A percentile compares a stretch with the other conserved stretches of the same genome.
Conservation (phyloP, 2,113 vertebrate genomes). For the Sus scrofa region DNA sequence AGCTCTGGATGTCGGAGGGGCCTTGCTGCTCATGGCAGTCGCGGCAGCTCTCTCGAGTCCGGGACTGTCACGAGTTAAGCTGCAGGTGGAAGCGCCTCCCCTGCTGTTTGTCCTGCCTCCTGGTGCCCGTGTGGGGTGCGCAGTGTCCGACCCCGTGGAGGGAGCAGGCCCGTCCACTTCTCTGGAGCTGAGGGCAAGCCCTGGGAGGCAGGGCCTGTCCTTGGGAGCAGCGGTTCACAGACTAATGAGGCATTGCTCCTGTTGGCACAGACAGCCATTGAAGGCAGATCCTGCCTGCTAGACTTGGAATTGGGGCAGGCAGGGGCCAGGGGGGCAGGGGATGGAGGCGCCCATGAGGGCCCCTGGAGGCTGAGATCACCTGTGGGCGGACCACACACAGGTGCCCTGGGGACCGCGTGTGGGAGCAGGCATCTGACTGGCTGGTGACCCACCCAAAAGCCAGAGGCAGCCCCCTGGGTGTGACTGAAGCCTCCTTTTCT, state of each 20-base stretch:
- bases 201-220: too few relatives aligned
- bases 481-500: background rate
- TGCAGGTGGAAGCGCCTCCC: background rate
- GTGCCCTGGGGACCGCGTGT: background rate
- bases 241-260: background rate
- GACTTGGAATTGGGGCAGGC: background rate
- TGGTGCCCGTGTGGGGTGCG: background rate
- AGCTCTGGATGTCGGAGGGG: background rate
- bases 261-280: background rate
- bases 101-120: background rate
- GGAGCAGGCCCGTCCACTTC: background rate
- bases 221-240: background rate
- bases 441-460: background rate
- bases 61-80: background rate
- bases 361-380: background rate
- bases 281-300: background rate
- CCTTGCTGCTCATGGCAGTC: too few relatives aligned
- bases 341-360: background rate
- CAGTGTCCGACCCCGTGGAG: background rate
- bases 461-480: background rate
- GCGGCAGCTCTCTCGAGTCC: background rate
- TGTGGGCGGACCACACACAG: background rate
- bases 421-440: background rate
- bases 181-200: background rate
- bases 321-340: background rate